phyloP scores from a whole-genome alignment of 2,113 vertebrate species.

The Sialia sialis region DNA sequence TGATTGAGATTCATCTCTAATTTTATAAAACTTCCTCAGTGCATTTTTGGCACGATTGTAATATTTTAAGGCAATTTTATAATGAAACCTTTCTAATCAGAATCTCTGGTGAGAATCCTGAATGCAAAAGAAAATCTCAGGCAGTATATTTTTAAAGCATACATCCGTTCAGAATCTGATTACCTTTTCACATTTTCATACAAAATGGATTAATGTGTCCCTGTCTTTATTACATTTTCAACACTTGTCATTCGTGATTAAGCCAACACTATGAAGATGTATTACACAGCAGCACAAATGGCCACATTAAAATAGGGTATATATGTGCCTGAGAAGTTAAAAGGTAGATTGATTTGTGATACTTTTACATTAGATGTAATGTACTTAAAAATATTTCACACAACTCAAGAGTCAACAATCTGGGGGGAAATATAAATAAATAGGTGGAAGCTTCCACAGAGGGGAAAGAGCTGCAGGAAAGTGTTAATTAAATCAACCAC shows the following conservation, averaged over 20 bases:
- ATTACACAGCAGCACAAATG: constrained; percentile 67
- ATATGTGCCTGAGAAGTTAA: constrained; percentile 55
- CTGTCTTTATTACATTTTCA: constrained; percentile 79
- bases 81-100: constrained; percentile 49
- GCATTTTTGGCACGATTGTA: neutral
- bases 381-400: constrained; percentile 53
- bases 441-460: neutral
- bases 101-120: constrained; percentile 30
- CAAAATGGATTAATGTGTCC: constrained; percentile 77
- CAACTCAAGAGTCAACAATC: constrained; percentile 39
- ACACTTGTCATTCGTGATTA: constrained; percentile 77
- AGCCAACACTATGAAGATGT: constrained; percentile 74
- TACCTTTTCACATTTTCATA: constrained; percentile 79
- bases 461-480: neutral
- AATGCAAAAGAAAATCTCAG: constrained; percentile 54
- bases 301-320: constrained; percentile 60
- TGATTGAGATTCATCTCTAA: neutral
- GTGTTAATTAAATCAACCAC: constrained; percentile 10
- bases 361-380: constrained; percentile 29
- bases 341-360: constrained; percentile 65
- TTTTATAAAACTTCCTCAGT: neutral
- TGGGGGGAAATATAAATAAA: constrained; percentile 35
- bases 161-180: constrained; percentile 73
- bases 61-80: constrained; percentile 24
- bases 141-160: constrained; percentile 67